Percentiles rank a stretch among this genome's conserved stretches.
Evolutionary conservation across 1,140 invertebrate species (phyloP).

Genomic region (Thalassaphorura encarpata): DNA sequence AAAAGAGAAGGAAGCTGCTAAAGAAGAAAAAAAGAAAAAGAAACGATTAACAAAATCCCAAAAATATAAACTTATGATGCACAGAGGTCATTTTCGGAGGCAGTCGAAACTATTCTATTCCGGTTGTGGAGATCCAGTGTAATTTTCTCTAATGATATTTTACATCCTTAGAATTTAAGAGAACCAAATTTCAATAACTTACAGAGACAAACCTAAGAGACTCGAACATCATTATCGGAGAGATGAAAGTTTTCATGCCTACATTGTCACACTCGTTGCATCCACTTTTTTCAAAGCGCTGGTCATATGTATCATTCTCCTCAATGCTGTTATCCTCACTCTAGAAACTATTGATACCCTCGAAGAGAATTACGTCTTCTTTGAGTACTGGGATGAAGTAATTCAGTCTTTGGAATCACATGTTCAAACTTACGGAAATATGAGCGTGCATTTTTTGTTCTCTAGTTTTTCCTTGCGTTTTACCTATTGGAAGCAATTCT

Average conservation of each 20-base stretch:
- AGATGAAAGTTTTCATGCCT: background rate
- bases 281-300: slow-evolving; percentile 7
- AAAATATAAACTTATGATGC: too few species aligned
- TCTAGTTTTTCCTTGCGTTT: slow-evolving; percentile 24
- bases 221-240: background rate
- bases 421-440: background rate
- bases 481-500: slow-evolving; percentile 20
- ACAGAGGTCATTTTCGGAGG: background rate
- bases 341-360: slow-evolving; percentile 13
- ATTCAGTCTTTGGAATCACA: background rate
- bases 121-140: slow-evolving; percentile 7
- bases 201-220: background rate
- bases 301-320: slow-evolving; percentile 20
- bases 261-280: background rate
- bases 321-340: slow-evolving; percentile 22
- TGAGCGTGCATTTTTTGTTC: background rate
- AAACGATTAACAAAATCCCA: background rate
- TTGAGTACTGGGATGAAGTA: slow-evolving; percentile 22
- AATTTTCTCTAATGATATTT: background rate
- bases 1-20: background rate
- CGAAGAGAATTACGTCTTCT: background rate
- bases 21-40: background rate
- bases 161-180: too few species aligned
- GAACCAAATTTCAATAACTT: slow-evolving; percentile 1
- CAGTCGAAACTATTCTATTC: slow-evolving; percentile 4